These are phyloP conservation scores for Ladona fulva DNA, from an alignment of 1,140 invertebrate genomes.

Conservation along the genomic window DNA sequence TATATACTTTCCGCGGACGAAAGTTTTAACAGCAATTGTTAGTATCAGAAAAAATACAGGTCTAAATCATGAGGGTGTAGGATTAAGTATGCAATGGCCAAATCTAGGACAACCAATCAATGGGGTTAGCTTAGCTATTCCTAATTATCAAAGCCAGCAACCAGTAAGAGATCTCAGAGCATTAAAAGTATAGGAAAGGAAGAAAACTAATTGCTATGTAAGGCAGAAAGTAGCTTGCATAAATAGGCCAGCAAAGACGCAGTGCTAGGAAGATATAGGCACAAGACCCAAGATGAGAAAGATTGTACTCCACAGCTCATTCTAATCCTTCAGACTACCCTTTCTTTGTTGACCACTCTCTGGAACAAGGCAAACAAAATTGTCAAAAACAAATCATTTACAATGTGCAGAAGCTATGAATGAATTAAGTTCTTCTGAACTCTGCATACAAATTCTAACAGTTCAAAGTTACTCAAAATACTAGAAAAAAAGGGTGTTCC, in stretches of 20 bases:
- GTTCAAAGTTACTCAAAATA: too few species aligned
- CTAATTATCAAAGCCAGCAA: not conserved
- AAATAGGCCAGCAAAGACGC: not conserved
- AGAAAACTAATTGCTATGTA: not conserved
- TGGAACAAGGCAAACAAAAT: not conserved
- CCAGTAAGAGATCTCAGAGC: not conserved
- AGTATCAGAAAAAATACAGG: too few species aligned
- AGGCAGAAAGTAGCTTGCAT: not conserved
- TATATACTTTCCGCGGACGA: too few species aligned
- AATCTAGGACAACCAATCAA: not conserved
- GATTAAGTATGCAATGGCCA: too few species aligned
- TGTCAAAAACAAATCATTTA: too few species aligned
- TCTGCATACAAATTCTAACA: too few species aligned
- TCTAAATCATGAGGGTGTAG: too few species aligned
- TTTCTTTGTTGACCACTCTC: not conserved
- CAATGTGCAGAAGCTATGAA: too few species aligned
- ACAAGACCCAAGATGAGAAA: constrained; percentile 1
- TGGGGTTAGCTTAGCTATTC: not conserved
- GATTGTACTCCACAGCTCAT: not conserved
- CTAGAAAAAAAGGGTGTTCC: too few species aligned
- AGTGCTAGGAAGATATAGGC: not conserved
- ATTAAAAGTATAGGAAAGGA: not conserved
- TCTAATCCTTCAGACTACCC: constrained; percentile 8
- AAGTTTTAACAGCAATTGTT: too few species aligned
- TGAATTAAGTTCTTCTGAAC: too few species aligned